Base-by-base conservation (phyloP, 2,797 vertebrate genomes). In the Pseudomugil gertrudae region DNA sequence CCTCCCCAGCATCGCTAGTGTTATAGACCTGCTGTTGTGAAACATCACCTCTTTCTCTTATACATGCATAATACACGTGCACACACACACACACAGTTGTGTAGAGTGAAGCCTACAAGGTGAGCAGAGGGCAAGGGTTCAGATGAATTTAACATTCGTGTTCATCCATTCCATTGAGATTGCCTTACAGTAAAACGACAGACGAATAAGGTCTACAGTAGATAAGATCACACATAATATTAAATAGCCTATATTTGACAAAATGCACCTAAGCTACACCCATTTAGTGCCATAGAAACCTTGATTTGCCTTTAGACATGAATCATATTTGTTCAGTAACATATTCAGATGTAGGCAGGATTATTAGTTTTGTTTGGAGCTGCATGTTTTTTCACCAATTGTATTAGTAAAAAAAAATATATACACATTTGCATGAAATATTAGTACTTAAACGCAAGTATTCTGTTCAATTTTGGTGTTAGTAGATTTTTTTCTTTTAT, bases 251-350 rank as follows among this genome's bases (percentile, higher is more conserved):
- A 81, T 91, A 90, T 90, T 86, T 88, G 89, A 88, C 85, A 85
- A 83, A 81, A 90, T 88, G 86, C 89, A 92, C 90, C 90, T 91
- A 90, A 89, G 85, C 87, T 87, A 92, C 88, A 89, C 88, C 91
- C 90, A 91, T 92, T 91, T 92, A 92, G 92, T 92, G 92, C 92
- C 91, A 92, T 92, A 92, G 89, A 92, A 92, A 92, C 90, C 91
- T 91, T 92, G 88, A 89, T 91, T 92, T 92, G 91, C 90, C 91
- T 93, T 93, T 92, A 92, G 89, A 91, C 84, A 86, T 86, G 59
- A 87, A 78, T 88, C 88, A 91, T 84, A 87, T 77, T 84, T 61
- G 87, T 85, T 89, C 82, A 83, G 83, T 87, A 87, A 86, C 81
- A 74, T 79, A 78, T 80, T 89, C 81, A 87, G 72, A 83, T 23